Base-by-base conservation (phyloP, 2,113 vertebrate genomes). In the Onychostoma macrolepis region DNA sequence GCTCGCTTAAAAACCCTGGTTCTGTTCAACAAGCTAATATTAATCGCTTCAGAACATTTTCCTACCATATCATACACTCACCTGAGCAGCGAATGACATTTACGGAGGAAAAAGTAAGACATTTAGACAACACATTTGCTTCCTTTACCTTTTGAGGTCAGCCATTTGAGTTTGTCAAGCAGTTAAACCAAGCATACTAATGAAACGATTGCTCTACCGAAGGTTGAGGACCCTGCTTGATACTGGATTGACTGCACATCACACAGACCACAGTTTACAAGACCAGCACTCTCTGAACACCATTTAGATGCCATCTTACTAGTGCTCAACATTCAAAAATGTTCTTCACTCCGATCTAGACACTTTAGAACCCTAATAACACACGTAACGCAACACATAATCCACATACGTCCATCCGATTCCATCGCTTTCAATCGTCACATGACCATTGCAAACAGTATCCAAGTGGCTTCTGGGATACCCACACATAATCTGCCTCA, bases 1-100 rank as follows among this genome's bases (percentile, higher is more conserved):
- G 75, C 72, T 80, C 30, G 3, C 65, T 84, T 61, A 26, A 69
- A 87, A 89, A 89, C 84, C 88, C 86, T 83, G 85, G 71, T 80
- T 82, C 82, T 83, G 86, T 86, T 84, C 71, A 63, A 69, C 28
- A 88, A 88, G 58, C 72, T 71, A 67, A 88, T 63, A 71, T 80
- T 86, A 48, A 43, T 43, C 71, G 24, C 11, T 41, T 75, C 43
- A 80, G 56, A 45, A 80, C 79, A 67, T 82, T 48, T 72, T 80
- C 71, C 61, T 77, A 48, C 85, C 33, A 58, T 43, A 48, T 53
- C 56, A 45, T 75, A 50, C 63, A 50, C 56, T 43, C 77, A 28
- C 30, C 15, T 83, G 82, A 90, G 83, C 82, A 78, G 79, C 41
- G 69, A 72, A 83, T 87, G 74, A 80, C 61, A 63, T 83, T 74